Evolutionary conservation across 1,140 invertebrate genomes (phyloP).

Genomic region (Copidosoma floridanum): DNA sequence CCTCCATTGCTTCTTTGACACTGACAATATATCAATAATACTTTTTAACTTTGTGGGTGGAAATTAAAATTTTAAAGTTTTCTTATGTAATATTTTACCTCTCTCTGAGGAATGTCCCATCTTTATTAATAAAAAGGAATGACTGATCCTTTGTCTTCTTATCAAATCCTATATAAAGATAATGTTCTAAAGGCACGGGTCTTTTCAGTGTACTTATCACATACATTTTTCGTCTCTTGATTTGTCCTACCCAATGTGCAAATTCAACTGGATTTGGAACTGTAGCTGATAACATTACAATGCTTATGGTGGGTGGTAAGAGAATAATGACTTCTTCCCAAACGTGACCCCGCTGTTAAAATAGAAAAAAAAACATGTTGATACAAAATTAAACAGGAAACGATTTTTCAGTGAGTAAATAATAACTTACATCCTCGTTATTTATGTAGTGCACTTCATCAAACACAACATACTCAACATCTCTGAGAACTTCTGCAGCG

Average conservation of each 20-base stretch:
- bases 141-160: constrained; percentile 79
- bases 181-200: constrained; percentile 94
- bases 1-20: constrained; percentile 3
- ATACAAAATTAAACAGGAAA: too few species aligned
- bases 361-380: neutral
- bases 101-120: constrained; percentile 66
- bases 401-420: too few species aligned
- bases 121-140: constrained; percentile 80
- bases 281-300: constrained; percentile 97
- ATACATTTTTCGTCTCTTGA: constrained; percentile 89
- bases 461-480: constrained; percentile 98
- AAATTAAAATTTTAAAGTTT: neutral
- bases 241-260: constrained; percentile 95
- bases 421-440: constrained; percentile 77
- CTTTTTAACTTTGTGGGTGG: neutral
- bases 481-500: constrained; percentile 89
- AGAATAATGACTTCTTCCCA: constrained; percentile 99
- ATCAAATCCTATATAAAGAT: constrained; percentile 83
- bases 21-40: neutral
- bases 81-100: constrained; percentile 60
- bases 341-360: constrained; percentile 87
- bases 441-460: constrained; percentile 99
- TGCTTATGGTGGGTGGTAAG: constrained; percentile 88
- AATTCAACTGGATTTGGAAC: constrained; percentile 96
- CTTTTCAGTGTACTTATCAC: constrained; percentile 92